A percentile compares a stretch with the other conserved stretches of the same genome.
phyloP scores from a whole-genome alignment of 2,113 vertebrate genomes.

The Corydoras sp. region DNA sequence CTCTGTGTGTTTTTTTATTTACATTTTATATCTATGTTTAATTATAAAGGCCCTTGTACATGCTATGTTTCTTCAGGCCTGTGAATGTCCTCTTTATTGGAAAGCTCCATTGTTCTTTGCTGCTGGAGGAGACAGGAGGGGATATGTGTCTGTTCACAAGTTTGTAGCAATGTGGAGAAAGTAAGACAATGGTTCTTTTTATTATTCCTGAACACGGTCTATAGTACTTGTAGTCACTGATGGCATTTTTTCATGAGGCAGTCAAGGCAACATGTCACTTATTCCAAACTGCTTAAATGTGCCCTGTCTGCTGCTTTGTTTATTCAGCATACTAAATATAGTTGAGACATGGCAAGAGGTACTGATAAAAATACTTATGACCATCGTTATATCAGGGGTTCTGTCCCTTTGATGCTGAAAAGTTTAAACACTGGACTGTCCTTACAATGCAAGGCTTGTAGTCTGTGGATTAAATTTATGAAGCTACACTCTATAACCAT shows the following conservation, averaged over 20 bases:
- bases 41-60: background rate
- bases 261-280: too few relatives aligned
- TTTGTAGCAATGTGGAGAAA: conserved; percentile 95
- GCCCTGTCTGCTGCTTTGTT: background rate
- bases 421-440: too few relatives aligned
- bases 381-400: background rate
- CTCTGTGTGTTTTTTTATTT: too few relatives aligned
- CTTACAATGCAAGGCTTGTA: background rate
- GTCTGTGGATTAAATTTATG: conserved; percentile 27
- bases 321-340: conserved; percentile 17
- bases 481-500: conserved; percentile 51
- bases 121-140: conserved; percentile 87
- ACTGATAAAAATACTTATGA: conserved; percentile 30
- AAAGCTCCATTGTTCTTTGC: conserved; percentile 86
- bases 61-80: conserved; percentile 68
- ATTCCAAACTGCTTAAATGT: background rate
- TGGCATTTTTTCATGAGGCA: too few relatives aligned
- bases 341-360: conserved; percentile 9
- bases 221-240: too few relatives aligned
- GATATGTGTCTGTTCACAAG: conserved; percentile 90
- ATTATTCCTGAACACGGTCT: conserved; percentile 41
- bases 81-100: conserved; percentile 92
- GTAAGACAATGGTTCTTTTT: conserved; percentile 74
- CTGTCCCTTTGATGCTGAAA: too few relatives aligned
- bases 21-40: background rate